Conservation (phyloP, 2,888 invertebrate species). For the Callyntrura guangdongensis region DNA sequence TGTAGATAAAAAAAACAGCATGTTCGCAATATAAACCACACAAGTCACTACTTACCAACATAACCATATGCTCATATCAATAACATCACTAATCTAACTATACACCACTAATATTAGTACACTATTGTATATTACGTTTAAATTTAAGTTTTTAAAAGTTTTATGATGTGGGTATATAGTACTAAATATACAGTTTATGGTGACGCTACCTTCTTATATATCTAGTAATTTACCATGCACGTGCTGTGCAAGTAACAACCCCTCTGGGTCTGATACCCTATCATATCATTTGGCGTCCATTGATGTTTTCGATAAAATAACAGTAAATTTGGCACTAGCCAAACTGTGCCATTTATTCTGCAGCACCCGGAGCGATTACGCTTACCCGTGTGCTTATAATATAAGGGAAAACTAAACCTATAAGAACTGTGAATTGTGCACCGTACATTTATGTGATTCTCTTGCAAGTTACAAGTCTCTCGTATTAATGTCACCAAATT, state of each 20-base stretch:
- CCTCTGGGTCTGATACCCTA: not conserved
- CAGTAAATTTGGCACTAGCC: conserved; percentile 16
- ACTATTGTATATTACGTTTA: not conserved
- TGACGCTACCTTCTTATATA: not conserved
- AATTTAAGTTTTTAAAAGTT: not conserved
- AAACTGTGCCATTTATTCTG: not conserved
- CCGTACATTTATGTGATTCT: not conserved
- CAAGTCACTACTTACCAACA: conserved; percentile 22
- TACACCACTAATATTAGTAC: not conserved
- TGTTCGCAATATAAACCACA: conserved; percentile 1
- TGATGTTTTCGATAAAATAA: not conserved
- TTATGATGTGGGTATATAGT: not conserved
- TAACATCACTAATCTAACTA: conserved; percentile 10
- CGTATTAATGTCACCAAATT: conserved; percentile 47
- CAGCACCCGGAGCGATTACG: conserved; percentile 8
- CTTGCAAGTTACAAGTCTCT: not conserved
- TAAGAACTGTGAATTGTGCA: not conserved
- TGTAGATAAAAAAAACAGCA: conserved; percentile 12
- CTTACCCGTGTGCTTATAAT: not conserved
- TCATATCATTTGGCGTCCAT: not conserved
- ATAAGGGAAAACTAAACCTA: not conserved
- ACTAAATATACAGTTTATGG: no score
- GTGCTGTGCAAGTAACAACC: no score
- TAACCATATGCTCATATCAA: not conserved
- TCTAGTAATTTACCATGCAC: no score